Evolutionary conservation across 2,113 vertebrate species (phyloP), one percentile per base, ranked within the genome.

Genomic region (Brienomyrus longianalis): DNA sequence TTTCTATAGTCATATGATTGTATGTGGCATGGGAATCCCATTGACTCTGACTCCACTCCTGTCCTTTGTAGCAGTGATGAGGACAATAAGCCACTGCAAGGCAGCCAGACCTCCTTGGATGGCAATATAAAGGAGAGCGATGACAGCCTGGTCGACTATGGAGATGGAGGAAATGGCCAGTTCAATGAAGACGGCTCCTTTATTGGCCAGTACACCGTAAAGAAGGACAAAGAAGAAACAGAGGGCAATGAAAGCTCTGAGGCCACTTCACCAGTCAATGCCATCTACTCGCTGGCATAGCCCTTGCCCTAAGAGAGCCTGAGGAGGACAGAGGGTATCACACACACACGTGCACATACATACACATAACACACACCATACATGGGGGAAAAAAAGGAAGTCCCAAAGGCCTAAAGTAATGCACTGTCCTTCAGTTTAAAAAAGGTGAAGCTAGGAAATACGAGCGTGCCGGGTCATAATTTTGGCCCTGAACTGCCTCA

Each of bases 231-330:
- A 91, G 98, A 99, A 8, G 98, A 99, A 92, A 99, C 98, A 0
- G 98, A 99, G 94, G 98, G 98, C 93, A 99, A 99, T 0, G 98
- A 99, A 93, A 99, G 98, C 96, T 99, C 98, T 0, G 98, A 99
- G 94, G 98, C 98, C 94, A 99, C 98, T 0, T 99, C 98, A 0
- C 98, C 98, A 0, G 98, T 99, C 93, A 99, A 99, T 0, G 98
- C 98, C 89, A 98, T 98, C 94, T 99, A 99, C 90, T 99, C 98
- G 0, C 92, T 99, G 95, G 98, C 98, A 80, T 99, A 97, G 94
- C 66, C 0, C 85, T 56, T 77, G 23, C 27, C 48, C 8, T 39
- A 15, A n/a, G 11, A 59, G 89, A n/a, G 21, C 77, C 31, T 54
- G 84, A 88, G 84, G 88, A 89, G 90, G 90, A 89, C 35, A 77